Evolutionary conservation across 2,888 invertebrate genomes (phyloP), one percentile per base, ranked within the genome.

Genomic region (Sarcophaga carnaria): DNA sequence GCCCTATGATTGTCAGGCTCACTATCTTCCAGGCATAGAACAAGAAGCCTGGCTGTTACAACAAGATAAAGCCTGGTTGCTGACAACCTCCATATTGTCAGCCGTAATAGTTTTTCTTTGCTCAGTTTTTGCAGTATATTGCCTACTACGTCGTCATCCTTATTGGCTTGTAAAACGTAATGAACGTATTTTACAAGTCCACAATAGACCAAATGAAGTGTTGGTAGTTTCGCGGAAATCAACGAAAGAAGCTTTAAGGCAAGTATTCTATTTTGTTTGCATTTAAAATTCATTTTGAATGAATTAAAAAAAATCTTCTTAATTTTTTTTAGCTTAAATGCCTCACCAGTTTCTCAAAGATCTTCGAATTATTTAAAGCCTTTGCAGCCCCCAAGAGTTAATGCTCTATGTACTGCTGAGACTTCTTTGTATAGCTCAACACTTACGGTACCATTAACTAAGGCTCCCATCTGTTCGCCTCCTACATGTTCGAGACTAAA

Each of bases 1-100:
- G 2, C 83, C 86, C 0, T 78, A 75, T 49, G 78, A 83, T 66
- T 86, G 86, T 70, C 63, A 45, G 25, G 22, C 66, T 0, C 59
- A 80, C 72, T 79, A 20, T 63, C 17, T 75, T 10, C 3, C n/a
- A 3, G 0, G 0, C 0, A 12, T 11, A 14, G 22, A 67, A 0
- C 45, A 4, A 11, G 25, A 2, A 37, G 49, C 17, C 14, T 86
- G 86, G 86, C 74, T 86, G 2, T 66, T 25, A n/a, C 10, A 25
- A 45, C 2, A 27, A 22, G 83, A 83, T 49, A 64, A 70, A 70
- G 4, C 4, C 17, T 83, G 86, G 86, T 75, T 76, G 49, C 20
- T 83, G 12, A n/a, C 62, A 0, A 27, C 66, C 10, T n/a, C 6
- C 3, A n/a, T n/a, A 4, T 0, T 60, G 2, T 14, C 27, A 8